Evolutionary conservation across 1,140 invertebrate species (phyloP), one percentile per base, ranked within the genome.

Genomic region (Camponotus pennsylvanicus): DNA sequence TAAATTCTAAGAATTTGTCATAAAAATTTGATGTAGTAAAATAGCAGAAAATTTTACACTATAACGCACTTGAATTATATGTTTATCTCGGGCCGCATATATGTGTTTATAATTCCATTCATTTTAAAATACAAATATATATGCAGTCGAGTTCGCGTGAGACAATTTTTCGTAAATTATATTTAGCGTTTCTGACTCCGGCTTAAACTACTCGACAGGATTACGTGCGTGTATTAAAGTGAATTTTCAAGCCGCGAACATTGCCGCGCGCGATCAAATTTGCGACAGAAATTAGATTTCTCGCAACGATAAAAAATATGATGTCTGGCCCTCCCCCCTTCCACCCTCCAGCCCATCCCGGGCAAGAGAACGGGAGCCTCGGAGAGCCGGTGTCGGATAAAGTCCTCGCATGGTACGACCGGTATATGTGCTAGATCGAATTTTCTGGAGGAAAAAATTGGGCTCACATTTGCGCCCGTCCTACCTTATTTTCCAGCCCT

Each of bases 401-500:
- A 82, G 66, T 71, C n/a, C 32, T 73, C 42, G 45, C 21, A 18
- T 9, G n/a, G n/a, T 49, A 64, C 42, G 40, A 63, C 27, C 37
- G 32, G 49, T 52, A 52, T 71, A 27, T 11, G 37, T 13, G 40
- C 11, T 45, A 40, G 55, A 79, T 89, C 45, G 76, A 86, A 88
- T 89, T 90, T 86, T 42, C 34, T 49, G 13, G 42, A 32, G n/a
- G 78, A 91, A 91, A 88, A 91, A 85, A 82, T 88, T 88, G 59
- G 69, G 55, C 70, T 88, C 84, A 27, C 76, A 80, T 86, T 71
- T 78, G 59, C 67, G 82, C n/a, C 40, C 70, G 63, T 67, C 70
- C 42, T 52, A 49, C 59, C 90, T 84, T 86, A 67, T 91, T 91
- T 91, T 90, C 84, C 84, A 78, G 34, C n/a, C 84, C 64, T 88